Percentiles rank a stretch among this genome's conserved stretches.
These are phyloP conservation scores for Abrostola tripartita DNA, from an alignment of 2,888 invertebrate genomes.

Conservation along the genomic window DNA sequence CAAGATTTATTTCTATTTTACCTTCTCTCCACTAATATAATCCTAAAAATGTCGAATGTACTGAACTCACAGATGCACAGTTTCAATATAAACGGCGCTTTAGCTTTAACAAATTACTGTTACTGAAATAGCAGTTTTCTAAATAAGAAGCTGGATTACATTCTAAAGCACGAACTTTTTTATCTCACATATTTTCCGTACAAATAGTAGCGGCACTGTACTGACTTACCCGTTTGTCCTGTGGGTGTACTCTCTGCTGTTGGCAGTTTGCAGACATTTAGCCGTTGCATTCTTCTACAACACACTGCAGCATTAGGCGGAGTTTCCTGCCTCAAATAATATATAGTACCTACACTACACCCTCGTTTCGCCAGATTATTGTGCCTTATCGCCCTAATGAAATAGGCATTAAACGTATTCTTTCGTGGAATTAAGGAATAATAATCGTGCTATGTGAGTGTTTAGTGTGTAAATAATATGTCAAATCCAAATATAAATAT, in stretches of 20 bases:
- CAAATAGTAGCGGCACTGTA: constrained; percentile 20
- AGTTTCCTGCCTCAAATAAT: constrained; percentile 3
- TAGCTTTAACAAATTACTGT: background rate
- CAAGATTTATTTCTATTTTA: too few species aligned
- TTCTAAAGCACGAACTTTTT: background rate
- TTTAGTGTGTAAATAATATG: too few species aligned
- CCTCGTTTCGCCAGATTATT: constrained; percentile 22
- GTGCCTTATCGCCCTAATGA: too few species aligned
- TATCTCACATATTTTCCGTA: background rate
- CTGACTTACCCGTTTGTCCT: constrained; percentile 54
- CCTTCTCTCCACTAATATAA: too few species aligned
- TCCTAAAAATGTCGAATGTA: too few species aligned
- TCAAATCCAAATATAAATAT: too few species aligned
- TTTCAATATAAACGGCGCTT: background rate
- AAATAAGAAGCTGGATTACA: background rate
- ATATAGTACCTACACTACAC: too few species aligned
- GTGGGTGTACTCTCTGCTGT: constrained; percentile 59
- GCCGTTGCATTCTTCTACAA: constrained; percentile 55
- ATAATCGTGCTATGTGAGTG: too few species aligned
- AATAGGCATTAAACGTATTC: too few species aligned
- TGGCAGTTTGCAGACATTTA: constrained; percentile 62
- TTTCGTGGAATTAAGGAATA: too few species aligned
- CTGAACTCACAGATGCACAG: background rate
- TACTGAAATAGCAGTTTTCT: background rate
- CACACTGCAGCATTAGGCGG: constrained; percentile 18